Percentiles rank a stretch among this genome's conserved stretches.
phyloP scores from a whole-genome alignment of 2,888 invertebrate species.

The Patella ulyssiponensis region DNA sequence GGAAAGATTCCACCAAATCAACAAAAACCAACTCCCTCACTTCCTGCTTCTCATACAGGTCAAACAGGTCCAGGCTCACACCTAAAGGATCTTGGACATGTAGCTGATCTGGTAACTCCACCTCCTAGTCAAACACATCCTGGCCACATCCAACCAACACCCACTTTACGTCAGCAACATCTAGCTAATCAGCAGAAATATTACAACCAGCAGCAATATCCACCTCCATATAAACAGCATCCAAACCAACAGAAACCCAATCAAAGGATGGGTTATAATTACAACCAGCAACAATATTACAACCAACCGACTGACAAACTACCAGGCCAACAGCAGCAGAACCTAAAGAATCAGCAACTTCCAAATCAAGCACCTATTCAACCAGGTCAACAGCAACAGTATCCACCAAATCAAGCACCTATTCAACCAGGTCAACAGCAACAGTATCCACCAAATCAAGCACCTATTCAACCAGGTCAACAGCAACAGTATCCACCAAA shows the following conservation, averaged over 20 bases:
- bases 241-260: too few species aligned
- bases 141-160: too few species aligned
- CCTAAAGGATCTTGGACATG: too few species aligned
- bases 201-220: too few species aligned
- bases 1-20: too few species aligned
- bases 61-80: background rate
- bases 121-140: too few species aligned
- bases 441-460: background rate
- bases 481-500: background rate
- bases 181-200: too few species aligned
- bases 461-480: background rate
- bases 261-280: background rate
- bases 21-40: too few species aligned
- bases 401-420: constrained; percentile 6
- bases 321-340: background rate
- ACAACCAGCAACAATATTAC: background rate
- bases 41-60: background rate
- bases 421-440: background rate
- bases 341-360: background rate
- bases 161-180: too few species aligned
- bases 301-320: background rate
- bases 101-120: too few species aligned
- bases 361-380: background rate
- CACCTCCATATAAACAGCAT: too few species aligned
- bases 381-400: background rate